Conservation (phyloP, 2,113 vertebrate genomes). For the Phalacrocorax aristotelis region DNA sequence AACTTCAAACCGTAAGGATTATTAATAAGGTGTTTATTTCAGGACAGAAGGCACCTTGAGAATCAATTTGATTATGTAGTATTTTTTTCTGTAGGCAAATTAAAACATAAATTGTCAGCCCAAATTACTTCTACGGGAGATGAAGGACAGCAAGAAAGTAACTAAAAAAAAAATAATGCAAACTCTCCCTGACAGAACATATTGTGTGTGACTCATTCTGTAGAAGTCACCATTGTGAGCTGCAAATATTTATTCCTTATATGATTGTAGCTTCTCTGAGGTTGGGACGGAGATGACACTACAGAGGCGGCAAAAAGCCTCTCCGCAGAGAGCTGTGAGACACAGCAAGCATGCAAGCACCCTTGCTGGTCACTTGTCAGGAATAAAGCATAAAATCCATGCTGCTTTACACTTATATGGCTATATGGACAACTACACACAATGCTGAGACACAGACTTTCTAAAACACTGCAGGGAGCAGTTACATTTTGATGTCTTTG, state of each 20-base stretch:
- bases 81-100: slow-evolving; percentile 12
- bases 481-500: not conserved
- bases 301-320: not conserved
- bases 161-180: not conserved
- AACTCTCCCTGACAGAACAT: not conserved
- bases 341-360: not conserved
- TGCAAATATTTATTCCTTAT: not conserved
- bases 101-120: slow-evolving; percentile 2
- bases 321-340: not conserved
- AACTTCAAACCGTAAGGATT: not conserved
- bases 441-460: not conserved
- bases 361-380: not conserved
- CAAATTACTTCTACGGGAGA: not conserved
- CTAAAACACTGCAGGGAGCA: not conserved
- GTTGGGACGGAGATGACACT: not conserved
- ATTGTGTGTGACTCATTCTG: not conserved
- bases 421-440: not conserved
- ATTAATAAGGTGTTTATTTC: slow-evolving; percentile 21
- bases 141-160: not conserved
- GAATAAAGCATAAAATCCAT: not conserved
- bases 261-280: not conserved
- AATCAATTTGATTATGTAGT: not conserved
- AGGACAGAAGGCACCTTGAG: slow-evolving; percentile 20
- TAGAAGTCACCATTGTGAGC: not conserved
- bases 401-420: accelerated